phyloP scores from a whole-genome alignment of 2,797 vertebrate species.

The Phrynocephalus guinanensis region DNA sequence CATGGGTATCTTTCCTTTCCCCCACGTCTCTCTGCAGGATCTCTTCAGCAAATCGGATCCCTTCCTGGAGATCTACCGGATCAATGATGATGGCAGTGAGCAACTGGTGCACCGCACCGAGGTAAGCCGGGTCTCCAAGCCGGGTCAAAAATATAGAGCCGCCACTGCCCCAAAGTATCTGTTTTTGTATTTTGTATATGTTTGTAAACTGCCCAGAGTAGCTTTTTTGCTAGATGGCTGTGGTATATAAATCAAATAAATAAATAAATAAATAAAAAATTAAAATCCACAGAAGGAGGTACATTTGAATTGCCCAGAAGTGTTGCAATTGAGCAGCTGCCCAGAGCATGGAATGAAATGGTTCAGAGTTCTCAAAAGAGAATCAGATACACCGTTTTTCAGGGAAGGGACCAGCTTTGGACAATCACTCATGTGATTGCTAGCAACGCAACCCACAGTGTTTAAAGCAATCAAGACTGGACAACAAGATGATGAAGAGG shows the following conservation, averaged over 20 bases:
- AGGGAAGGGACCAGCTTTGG: not conserved
- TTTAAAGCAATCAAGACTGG: not conserved
- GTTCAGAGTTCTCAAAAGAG: not conserved
- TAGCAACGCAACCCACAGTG: too few relatives aligned
- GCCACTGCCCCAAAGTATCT: too few relatives aligned
- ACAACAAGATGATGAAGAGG: not conserved
- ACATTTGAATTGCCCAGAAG: not conserved
- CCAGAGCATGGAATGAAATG: not conserved
- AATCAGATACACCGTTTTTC: not conserved
- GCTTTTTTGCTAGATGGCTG: too few relatives aligned
- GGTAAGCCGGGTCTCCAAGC: constrained; percentile 71
- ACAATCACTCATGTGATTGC: not conserved
- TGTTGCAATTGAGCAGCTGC: too few relatives aligned
- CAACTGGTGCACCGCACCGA: constrained; percentile 96
- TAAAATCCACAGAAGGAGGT: too few relatives aligned
- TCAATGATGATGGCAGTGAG: constrained; percentile 88
- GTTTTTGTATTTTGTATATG: too few relatives aligned
- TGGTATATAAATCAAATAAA: too few relatives aligned
- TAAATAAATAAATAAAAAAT: too few relatives aligned
- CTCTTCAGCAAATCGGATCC: constrained; percentile 98
- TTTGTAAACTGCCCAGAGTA: too few relatives aligned
- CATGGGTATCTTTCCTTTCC: not conserved
- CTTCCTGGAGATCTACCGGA: constrained; percentile 93
- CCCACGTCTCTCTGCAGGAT: constrained; percentile 79
- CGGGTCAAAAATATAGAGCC: not conserved